Evolutionary conservation across 2,113 vertebrate species (phyloP).

Genomic region (Turdus rufiventris): DNA sequence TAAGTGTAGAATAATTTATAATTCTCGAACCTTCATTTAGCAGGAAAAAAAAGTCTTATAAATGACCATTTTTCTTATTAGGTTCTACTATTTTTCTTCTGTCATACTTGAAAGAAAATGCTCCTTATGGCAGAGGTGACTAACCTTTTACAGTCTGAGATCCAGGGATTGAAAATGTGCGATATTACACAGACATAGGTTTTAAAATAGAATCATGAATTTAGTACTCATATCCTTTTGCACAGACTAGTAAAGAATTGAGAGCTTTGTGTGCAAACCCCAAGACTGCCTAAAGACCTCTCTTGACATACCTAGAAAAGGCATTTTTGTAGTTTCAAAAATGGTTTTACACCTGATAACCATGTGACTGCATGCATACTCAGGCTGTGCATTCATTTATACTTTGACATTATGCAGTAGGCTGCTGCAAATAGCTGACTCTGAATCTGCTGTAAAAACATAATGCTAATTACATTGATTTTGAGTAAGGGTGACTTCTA

Average conservation of each 20-base stretch:
- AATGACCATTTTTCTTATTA: background rate
- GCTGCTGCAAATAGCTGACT: background rate
- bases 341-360: background rate
- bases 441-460: background rate
- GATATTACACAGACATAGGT: background rate
- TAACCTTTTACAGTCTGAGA: background rate
- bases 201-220: background rate
- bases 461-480: background rate
- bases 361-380: background rate
- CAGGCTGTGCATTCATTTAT: background rate
- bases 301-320: background rate
- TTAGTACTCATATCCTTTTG: background rate
- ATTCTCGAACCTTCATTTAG: background rate
- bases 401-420: background rate
- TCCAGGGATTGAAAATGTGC: background rate
- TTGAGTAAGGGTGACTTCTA: background rate
- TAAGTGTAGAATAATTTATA: background rate
- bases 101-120: background rate
- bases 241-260: background rate
- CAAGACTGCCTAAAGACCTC: background rate
- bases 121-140: background rate
- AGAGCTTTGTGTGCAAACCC: background rate
- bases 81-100: background rate
- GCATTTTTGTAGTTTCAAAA: background rate
- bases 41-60: background rate